Evolutionary conservation across 2,113 vertebrate species (phyloP).

Genomic region (Vulpes ferrilata): DNA sequence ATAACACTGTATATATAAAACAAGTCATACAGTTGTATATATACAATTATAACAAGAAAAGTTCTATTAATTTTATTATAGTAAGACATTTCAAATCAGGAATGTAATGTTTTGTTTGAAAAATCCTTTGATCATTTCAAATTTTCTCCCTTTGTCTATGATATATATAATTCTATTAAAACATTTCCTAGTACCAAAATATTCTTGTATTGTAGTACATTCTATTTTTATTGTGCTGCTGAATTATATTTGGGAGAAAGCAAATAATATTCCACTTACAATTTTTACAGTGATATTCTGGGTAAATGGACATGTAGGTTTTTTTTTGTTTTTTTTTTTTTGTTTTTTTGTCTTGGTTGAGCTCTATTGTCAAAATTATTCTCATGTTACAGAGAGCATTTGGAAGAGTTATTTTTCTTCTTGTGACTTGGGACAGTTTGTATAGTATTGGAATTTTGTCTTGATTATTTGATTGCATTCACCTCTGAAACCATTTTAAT

Average conservation of each 20-base stretch:
- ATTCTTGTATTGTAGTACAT: not conserved
- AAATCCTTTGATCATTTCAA: not conserved
- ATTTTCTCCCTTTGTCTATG: slow-evolving; percentile 10
- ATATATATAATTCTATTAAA: slow-evolving; percentile 38
- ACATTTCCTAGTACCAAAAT: not conserved
- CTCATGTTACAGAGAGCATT: not conserved
- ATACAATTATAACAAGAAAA: not conserved
- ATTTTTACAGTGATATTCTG: not conserved
- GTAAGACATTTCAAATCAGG: not conserved
- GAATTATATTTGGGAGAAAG: not conserved
- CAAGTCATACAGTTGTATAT: not conserved
- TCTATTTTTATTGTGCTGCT: not conserved
- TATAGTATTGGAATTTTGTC: not conserved
- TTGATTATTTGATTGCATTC: slow-evolving; percentile 13
- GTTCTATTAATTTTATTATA: slow-evolving; percentile 42
- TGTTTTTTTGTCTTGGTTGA: not conserved
- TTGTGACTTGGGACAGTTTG: not conserved
- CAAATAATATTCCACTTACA: slow-evolving; percentile 29
- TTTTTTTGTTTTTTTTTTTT: too few species aligned
- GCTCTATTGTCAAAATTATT: not conserved
- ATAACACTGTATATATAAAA: not conserved
- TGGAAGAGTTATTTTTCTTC: not conserved
- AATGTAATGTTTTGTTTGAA: not conserved
- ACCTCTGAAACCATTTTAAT: slow-evolving; percentile 34
- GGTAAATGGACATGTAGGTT: not conserved